Percentiles rank a stretch among this genome's conserved stretches.
Evolutionary conservation across 2,888 invertebrate genomes (phyloP).

Genomic region (Sesamia inferens): DNA sequence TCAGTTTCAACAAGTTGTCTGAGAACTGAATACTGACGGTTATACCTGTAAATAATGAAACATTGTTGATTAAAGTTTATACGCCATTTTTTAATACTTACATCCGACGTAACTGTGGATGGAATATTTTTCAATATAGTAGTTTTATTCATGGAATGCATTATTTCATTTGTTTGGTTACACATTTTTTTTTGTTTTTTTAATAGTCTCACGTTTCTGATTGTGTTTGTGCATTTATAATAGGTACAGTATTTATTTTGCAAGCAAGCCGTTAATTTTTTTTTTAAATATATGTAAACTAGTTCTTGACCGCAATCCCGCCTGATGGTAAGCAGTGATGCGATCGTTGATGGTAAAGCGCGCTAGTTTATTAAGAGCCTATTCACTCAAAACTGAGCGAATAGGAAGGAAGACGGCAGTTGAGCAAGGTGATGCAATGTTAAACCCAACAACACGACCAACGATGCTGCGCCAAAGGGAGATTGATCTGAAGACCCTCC

Average conservation of each 20-base stretch:
- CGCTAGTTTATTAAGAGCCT: too few species aligned
- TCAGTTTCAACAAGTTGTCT: constrained; percentile 62
- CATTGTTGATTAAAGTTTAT: constrained; percentile 64
- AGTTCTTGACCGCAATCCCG: too few species aligned
- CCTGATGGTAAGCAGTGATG: too few species aligned
- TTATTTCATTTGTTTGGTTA: constrained; percentile 39
- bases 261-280: too few species aligned
- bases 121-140: constrained; percentile 43
- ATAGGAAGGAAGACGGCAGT: too few species aligned
- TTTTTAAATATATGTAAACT: too few species aligned
- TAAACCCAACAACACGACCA: too few species aligned
- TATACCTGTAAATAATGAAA: constrained; percentile 66
- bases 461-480: too few species aligned
- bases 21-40: constrained; percentile 54
- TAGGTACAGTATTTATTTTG: constrained; percentile 12
- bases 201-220: background rate
- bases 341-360: too few species aligned
- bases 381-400: too few species aligned
- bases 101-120: constrained; percentile 36
- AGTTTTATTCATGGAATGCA: constrained; percentile 47
- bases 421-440: too few species aligned
- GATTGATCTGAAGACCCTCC: too few species aligned
- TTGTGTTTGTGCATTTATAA: constrained; percentile 21
- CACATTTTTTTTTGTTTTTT: constrained; percentile 3
- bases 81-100: constrained; percentile 35